Evolutionary conservation across 2,797 vertebrate genomes (phyloP).

Genomic region (Sebastes hopkinsi): DNA sequence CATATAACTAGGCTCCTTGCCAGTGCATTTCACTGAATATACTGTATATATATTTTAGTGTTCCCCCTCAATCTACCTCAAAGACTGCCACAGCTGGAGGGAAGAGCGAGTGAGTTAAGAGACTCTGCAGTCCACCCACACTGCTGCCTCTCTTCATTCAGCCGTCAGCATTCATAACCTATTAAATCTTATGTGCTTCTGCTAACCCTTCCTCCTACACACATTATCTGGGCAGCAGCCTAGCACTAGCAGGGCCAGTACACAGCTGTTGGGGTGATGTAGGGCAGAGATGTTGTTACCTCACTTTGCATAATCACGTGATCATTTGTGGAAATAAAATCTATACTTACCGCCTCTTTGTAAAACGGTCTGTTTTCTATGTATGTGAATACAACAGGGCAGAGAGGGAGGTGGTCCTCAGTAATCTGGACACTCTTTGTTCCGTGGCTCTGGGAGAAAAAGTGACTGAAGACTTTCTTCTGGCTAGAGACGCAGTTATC

Average conservation of each 20-base stretch:
- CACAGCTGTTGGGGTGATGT: constrained; percentile 26
- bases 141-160: constrained; percentile 69
- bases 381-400: constrained; percentile 76
- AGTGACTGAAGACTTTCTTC: constrained; percentile 86
- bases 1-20: constrained; percentile 55
- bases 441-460: constrained; percentile 89
- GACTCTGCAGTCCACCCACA: constrained; percentile 77
- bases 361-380: constrained; percentile 18
- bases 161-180: constrained; percentile 70
- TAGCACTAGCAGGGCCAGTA: constrained; percentile 34
- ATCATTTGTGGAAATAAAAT: constrained; percentile 6
- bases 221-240: constrained; percentile 65
- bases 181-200: constrained; percentile 70
- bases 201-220: constrained; percentile 71
- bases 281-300: constrained; percentile 37
- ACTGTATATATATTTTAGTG: constrained; percentile 26
- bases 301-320: constrained; percentile 29
- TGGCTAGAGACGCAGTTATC: constrained; percentile 90
- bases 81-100: constrained; percentile 64
- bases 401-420: constrained; percentile 92
- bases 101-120: constrained; percentile 43
- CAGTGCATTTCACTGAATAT: constrained; percentile 49
- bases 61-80: constrained; percentile 64
- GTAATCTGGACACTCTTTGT: constrained; percentile 94
- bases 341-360: not conserved